Base-by-base conservation (phyloP, 2,888 invertebrate species). In the Drosophila birchii region DNA sequence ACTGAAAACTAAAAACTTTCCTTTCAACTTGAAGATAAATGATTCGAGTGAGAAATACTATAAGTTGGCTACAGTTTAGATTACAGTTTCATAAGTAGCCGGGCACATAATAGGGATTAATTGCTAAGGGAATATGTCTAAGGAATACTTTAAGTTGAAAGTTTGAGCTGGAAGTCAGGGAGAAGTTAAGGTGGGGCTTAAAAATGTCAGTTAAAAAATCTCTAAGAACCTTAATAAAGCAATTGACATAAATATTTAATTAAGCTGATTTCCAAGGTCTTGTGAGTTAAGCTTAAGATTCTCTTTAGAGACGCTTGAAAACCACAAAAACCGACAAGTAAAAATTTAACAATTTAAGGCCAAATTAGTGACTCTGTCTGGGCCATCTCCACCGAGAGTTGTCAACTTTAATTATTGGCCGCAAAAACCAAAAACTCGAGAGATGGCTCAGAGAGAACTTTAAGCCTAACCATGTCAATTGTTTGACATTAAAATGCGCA, bases 381-480 rank as follows among this genome's bases (percentile, higher is more conserved):
- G 20, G 18, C 32, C 16, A 29, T 45, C 23, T 41, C 26, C 44
- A 23, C 58, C 75, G 63, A 78, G 66, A 75, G 71, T 78, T 86
- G 83, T 88, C 88, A 80, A 84, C 81, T 79, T 85, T 79, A 87
- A 88, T 83, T 83, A 83, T 74, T 76, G 68, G 57, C 75, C 73
- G 75, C 86, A 86, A 66, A 73, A 78, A 78, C 71, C 74, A 60
- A 64, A 41, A 47, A 36, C 23, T 18, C 18, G 60, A 60, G 54
- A 57, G 20, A 32, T 36, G 34, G 41, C 34, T 32, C 36, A 38
- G 20, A 49, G 53, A 53, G 43, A 64, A 73, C 58, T 63, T 68
- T 73, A 75, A 74, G 86, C 73, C 78, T 76, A 83, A 80, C 70
- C 84, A 84, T 81, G 87, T 83, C 89, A 86, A 82, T 81, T 78